phyloP scores from a whole-genome alignment of 2,888 invertebrate species.

The Balanococcus diminutus region DNA sequence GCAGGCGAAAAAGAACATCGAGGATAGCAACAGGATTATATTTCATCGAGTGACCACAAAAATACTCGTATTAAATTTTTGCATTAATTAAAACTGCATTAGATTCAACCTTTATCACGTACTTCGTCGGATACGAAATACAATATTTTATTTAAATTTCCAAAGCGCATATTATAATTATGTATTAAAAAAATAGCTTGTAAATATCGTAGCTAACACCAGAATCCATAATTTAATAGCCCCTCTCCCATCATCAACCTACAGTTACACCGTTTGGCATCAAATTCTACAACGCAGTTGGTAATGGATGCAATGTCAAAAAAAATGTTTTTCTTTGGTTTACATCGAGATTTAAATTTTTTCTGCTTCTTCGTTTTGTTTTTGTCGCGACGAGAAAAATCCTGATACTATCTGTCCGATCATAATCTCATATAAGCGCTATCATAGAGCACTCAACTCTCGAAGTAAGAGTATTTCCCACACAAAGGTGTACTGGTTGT shows the following conservation, averaged over 20 bases:
- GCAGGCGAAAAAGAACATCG: not conserved
- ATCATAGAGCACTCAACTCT: conserved; percentile 1
- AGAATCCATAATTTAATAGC: not conserved
- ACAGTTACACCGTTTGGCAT: not conserved
- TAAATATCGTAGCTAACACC: not conserved
- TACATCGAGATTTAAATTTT: not conserved
- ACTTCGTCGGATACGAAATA: not conserved
- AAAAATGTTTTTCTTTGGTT: not conserved
- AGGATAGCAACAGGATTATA: not conserved
- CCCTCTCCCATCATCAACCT: not conserved
- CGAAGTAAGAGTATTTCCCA: not conserved
- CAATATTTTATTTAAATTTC: not conserved
- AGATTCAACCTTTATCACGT: too few species aligned
- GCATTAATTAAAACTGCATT: not conserved
- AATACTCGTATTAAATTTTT: not conserved
- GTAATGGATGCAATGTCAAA: conserved; percentile 5
- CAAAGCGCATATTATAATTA: not conserved
- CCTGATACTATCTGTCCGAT: too few species aligned
- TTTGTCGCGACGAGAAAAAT: not conserved
- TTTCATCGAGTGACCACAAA: not conserved
- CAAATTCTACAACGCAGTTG: not conserved
- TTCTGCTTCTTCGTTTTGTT: not conserved
- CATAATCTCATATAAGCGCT: not conserved
- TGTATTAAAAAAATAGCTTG: not conserved
- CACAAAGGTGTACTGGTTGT: conserved; percentile 7